Percentiles rank a stretch among this genome's conserved stretches.
These are phyloP conservation scores for Pachypanchax playfairii DNA, from an alignment of 2,113 vertebrate genomes.

Conservation along the genomic window DNA sequence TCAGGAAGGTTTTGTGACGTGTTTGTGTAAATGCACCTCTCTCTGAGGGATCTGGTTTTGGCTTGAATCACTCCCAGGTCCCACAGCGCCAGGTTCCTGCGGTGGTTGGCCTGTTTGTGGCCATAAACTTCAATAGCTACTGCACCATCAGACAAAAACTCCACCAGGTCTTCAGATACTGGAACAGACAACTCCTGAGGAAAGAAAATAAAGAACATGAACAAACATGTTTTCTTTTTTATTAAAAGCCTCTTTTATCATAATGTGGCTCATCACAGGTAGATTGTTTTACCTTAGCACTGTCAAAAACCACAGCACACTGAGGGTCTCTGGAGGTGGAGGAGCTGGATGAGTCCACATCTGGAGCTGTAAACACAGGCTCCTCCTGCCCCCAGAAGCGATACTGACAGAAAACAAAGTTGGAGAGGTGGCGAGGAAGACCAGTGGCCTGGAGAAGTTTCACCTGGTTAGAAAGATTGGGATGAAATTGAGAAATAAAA, in stretches of 20 bases:
- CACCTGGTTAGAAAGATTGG: no score
- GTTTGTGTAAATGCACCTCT: slow-evolving; percentile 79
- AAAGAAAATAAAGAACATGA: neutral
- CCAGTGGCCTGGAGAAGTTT: slow-evolving; percentile 95
- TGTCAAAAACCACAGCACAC: slow-evolving; percentile 94
- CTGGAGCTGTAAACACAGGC: slow-evolving; percentile 84
- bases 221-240: no score
- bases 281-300: slow-evolving; percentile 84
- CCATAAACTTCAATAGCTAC: slow-evolving; percentile 93
- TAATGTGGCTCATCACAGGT: no score
- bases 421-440: slow-evolving; percentile 90
- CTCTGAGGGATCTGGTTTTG: slow-evolving; percentile 92
- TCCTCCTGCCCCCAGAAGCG: slow-evolving; percentile 90
- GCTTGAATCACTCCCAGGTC: slow-evolving; percentile 96
- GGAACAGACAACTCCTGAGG: slow-evolving; percentile 86
- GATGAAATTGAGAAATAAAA: no score
- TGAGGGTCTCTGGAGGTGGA: slow-evolving; percentile 87
- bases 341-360: slow-evolving; percentile 82
- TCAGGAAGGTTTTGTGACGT: neutral
- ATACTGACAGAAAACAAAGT: slow-evolving; percentile 96
- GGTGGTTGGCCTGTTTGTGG: slow-evolving; percentile 88
- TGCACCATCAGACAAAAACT: slow-evolving; percentile 89
- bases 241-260: no score
- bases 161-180: slow-evolving; percentile 91
- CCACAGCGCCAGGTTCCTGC: slow-evolving; percentile 91